phyloP scores from a whole-genome alignment of 2,797 vertebrate genomes.

The Malurus splendens region DNA sequence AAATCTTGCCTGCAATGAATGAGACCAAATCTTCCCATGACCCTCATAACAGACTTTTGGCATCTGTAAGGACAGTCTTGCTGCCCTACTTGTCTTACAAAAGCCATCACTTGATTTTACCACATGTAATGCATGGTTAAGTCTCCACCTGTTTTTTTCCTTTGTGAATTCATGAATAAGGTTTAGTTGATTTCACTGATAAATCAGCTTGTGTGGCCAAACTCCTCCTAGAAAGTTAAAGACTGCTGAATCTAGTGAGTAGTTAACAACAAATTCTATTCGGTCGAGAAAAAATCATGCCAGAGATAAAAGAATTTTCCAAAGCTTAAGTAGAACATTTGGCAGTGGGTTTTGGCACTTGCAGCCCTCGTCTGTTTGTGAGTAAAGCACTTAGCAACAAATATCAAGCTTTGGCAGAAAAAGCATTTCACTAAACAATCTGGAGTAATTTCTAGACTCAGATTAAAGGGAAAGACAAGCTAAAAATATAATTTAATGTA shows the following conservation, averaged over 20 bases:
- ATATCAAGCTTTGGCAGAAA: slow-evolving; percentile 9
- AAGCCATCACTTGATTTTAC: background rate
- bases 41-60: background rate
- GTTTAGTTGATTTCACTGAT: background rate
- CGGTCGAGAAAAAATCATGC: background rate
- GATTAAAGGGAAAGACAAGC: background rate
- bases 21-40: background rate
- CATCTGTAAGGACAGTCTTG: background rate
- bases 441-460: background rate
- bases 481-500: background rate
- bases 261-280: slow-evolving; percentile 1
- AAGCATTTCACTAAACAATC: background rate
- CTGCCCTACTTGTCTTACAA: background rate
- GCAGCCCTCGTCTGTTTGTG: background rate
- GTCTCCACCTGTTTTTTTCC: background rate
- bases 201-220: background rate
- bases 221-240: background rate
- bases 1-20: background rate
- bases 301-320: background rate
- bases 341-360: background rate
- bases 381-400: slow-evolving; percentile 10
- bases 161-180: background rate
- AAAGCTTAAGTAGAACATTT: slow-evolving; percentile 6
- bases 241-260: slow-evolving; percentile 22
- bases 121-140: fast-evolving